These are phyloP conservation scores for Halichondria panicea DNA, from an alignment of 37 sponge, comb jelly and placozoan species.

Conservation along the genomic window DNA sequence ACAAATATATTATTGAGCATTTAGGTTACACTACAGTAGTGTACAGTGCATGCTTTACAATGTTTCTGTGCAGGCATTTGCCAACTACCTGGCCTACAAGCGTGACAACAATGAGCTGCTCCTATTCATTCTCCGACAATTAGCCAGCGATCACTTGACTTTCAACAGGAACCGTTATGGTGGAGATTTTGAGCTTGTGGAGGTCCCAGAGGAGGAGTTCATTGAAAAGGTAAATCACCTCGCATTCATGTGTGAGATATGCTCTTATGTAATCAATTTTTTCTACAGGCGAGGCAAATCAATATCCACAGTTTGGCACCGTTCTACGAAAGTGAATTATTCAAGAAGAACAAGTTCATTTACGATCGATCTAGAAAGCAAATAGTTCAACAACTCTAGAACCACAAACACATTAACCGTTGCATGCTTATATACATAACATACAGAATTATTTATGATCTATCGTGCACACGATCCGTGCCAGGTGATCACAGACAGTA, in stretches of 20 bases:
- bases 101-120: constrained; percentile 98
- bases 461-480: too few species aligned
- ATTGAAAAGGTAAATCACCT: constrained; percentile 78
- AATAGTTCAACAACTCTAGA: constrained; percentile 74
- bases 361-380: constrained; percentile 81
- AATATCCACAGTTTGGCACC: constrained; percentile 83
- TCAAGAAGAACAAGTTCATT: constrained; percentile 81
- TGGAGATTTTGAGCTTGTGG: constrained; percentile 81
- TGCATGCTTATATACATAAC: too few species aligned
- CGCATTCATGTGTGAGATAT: too few species aligned
- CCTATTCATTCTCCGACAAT: constrained; percentile 93
- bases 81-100: constrained; percentile 90
- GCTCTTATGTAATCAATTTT: not conserved
- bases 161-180: constrained; percentile 91
- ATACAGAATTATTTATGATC: too few species aligned
- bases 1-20: too few species aligned
- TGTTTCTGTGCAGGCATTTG: constrained; percentile 79
- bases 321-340: constrained; percentile 91
- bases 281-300: constrained; percentile 86
- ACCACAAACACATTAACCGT: not conserved
- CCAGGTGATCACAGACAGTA: too few species aligned
- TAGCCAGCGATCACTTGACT: constrained; percentile 85
- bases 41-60: too few species aligned
- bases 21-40: too few species aligned
- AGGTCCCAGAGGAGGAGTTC: constrained; percentile 94